Evolutionary conservation across 2,888 invertebrate species (phyloP).

Genomic region (Spilosoma lubricipeda): DNA sequence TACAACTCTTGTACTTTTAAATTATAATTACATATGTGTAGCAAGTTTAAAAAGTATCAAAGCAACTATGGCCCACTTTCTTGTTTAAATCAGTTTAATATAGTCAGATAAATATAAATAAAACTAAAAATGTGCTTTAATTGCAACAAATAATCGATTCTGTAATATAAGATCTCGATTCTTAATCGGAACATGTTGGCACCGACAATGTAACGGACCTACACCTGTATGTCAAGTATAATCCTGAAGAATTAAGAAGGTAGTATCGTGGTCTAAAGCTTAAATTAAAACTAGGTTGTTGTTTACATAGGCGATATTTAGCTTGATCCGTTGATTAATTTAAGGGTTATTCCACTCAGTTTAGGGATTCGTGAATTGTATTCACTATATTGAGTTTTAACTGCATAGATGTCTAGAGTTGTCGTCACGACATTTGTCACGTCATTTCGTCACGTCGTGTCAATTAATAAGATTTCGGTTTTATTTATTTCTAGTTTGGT

Average conservation of each 20-base stretch:
- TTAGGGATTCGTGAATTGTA: too few relatives aligned
- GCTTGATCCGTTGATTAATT: too few relatives aligned
- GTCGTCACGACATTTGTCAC: too few relatives aligned
- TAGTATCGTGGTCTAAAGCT: not conserved
- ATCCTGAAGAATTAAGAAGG: constrained; percentile 44
- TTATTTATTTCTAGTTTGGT: not conserved
- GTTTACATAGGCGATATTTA: too few relatives aligned
- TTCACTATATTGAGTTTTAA: too few relatives aligned
- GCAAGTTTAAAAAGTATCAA: not conserved
- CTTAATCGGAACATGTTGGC: constrained; percentile 61
- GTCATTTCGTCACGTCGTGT: too few relatives aligned
- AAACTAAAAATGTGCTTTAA: constrained; percentile 20
- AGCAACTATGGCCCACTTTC: constrained; percentile 24
- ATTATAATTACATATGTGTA: not conserved
- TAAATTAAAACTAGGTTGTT: not conserved
- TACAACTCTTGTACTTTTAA: not conserved
- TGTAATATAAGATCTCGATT: constrained; percentile 56
- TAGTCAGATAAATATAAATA: not conserved
- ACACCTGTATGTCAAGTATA: constrained; percentile 65
- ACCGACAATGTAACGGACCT: constrained; percentile 62
- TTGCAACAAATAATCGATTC: constrained; percentile 52
- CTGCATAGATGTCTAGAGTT: too few relatives aligned
- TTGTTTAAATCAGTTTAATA: constrained; percentile 10
- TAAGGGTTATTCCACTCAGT: too few relatives aligned
- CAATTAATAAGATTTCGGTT: too few relatives aligned